Evolutionary conservation across 1,140 invertebrate species (phyloP).

Genomic region (Diuraphis noxia): DNA sequence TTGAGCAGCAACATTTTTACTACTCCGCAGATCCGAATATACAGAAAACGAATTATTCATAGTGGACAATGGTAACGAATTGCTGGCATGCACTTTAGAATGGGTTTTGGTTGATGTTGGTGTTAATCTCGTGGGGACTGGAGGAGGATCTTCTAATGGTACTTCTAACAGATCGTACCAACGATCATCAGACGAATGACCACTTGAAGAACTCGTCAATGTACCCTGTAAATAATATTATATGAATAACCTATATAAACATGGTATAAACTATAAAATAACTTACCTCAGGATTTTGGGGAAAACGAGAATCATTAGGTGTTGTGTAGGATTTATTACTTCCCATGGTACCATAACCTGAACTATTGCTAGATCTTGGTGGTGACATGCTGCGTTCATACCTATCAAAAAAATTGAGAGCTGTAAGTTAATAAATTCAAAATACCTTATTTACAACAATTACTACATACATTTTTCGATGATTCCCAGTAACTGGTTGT

Average conservation of each 20-base stretch:
- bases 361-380: slow-evolving; percentile 79
- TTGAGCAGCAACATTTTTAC: slow-evolving; percentile 44
- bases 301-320: slow-evolving; percentile 63
- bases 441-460: not conserved
- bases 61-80: slow-evolving; percentile 61
- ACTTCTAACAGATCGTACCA: slow-evolving; percentile 68
- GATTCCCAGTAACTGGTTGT: slow-evolving; percentile 64
- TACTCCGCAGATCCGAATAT: slow-evolving; percentile 37
- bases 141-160: slow-evolving; percentile 61
- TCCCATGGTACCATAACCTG: slow-evolving; percentile 81
- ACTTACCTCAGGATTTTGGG: slow-evolving; percentile 61
- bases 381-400: slow-evolving; percentile 79
- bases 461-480: slow-evolving; percentile 63
- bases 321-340: slow-evolving; percentile 70
- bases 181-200: slow-evolving; percentile 70
- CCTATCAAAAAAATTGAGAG: slow-evolving; percentile 55
- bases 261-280: not conserved
- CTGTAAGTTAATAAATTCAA: not conserved
- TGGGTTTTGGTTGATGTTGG: slow-evolving; percentile 55
- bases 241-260: not conserved
- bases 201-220: slow-evolving; percentile 68
- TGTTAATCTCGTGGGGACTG: slow-evolving; percentile 61
- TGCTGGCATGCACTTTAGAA: slow-evolving; percentile 60
- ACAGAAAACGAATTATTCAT: slow-evolving; percentile 60
- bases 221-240: slow-evolving; percentile 61